phyloP scores from a whole-genome alignment of 2,888 invertebrate genomes.

The Apeira syringaria region DNA sequence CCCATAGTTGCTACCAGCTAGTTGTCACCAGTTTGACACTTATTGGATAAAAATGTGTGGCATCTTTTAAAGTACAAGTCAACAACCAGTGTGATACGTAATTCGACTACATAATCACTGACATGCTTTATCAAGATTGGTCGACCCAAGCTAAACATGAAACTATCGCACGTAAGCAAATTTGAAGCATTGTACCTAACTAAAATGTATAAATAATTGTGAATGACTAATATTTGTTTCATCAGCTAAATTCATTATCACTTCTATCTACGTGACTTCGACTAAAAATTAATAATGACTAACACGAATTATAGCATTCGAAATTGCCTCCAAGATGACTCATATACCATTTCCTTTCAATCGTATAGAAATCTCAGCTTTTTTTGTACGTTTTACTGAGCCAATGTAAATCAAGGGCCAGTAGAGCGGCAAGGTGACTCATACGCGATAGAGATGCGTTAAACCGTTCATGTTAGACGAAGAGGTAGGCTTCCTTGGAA shows the following conservation, averaged over 20 bases:
- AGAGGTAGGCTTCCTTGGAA: slow-evolving; percentile 16
- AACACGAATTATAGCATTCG: slow-evolving; percentile 1
- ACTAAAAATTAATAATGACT: slow-evolving; percentile 10
- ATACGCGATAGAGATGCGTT: slow-evolving; percentile 23
- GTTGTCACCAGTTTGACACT: too few species aligned
- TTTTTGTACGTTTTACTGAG: slow-evolving; percentile 12
- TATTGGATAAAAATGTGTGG: too few species aligned
- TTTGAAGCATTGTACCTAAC: background rate
- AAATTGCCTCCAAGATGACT: slow-evolving; percentile 9
- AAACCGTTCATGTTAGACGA: slow-evolving; percentile 21
- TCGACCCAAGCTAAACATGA: too few species aligned
- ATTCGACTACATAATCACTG: too few species aligned
- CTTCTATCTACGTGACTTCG: slow-evolving; percentile 3
- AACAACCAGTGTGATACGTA: too few species aligned
- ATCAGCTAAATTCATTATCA: slow-evolving; percentile 1
- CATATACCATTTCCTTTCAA: slow-evolving; percentile 18
- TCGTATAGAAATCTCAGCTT: slow-evolving; percentile 11
- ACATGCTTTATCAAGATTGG: too few species aligned
- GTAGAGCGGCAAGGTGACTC: slow-evolving; percentile 12
- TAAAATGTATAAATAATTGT: background rate
- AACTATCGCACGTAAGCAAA: too few species aligned
- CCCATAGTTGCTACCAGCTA: too few species aligned
- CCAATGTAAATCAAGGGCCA: slow-evolving; percentile 13
- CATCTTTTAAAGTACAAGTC: too few species aligned
- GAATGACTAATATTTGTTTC: background rate